Base-by-base conservation (phyloP, 2,113 vertebrate species). In the Nycticebus coucang region DNA sequence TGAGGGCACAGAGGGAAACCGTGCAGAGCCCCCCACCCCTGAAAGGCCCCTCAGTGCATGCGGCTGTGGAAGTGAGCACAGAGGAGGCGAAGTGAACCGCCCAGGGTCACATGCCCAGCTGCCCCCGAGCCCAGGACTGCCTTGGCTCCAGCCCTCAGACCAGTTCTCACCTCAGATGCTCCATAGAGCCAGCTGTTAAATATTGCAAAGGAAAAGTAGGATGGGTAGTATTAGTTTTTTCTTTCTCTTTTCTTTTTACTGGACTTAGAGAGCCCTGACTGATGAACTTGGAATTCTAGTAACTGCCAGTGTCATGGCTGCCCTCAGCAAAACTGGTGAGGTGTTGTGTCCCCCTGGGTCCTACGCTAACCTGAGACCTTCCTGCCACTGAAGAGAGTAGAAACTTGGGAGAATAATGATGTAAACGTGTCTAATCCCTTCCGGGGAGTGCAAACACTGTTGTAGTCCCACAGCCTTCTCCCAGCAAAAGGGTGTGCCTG, bases 1-100 rank as follows among this genome's bases (percentile, higher is more conserved):
- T 11, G 19, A 69, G n/a, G 59, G 14, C 0, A 0, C 1, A 1
- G 10, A 7, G 50, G 66, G 69, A 37, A 53, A 66, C 35, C 0
- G 22, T 6, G 0, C 33, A 9, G 26, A 53, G 60, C 7, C 3
- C 0, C 1, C 8, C 45, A 50, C 4, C 50, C 18, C 1, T 17
- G 81, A 35, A 3, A 69, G 72, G 11, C 7, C 0, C 86, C 18
- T 13, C 62, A 13, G 4, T 10, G 26, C 26, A 11, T 12, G 62
- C 62, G 33, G 72, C 2, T 17, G 22, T 53, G 11, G 21, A 81
- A 66, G 62, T 13, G 4, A 35, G 11, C 17, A 21, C 6, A 85
- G 21, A 30, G 60, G 28, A 4, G 59, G 22, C 0, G 4, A 37
- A n/a, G 33, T 2, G 2, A 33, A 21, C 3, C 26, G 19, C 18